Evolutionary conservation across 1,140 invertebrate genomes (phyloP), one percentile per base, ranked within the genome.

Genomic region (Lasioglossum albipes): DNA sequence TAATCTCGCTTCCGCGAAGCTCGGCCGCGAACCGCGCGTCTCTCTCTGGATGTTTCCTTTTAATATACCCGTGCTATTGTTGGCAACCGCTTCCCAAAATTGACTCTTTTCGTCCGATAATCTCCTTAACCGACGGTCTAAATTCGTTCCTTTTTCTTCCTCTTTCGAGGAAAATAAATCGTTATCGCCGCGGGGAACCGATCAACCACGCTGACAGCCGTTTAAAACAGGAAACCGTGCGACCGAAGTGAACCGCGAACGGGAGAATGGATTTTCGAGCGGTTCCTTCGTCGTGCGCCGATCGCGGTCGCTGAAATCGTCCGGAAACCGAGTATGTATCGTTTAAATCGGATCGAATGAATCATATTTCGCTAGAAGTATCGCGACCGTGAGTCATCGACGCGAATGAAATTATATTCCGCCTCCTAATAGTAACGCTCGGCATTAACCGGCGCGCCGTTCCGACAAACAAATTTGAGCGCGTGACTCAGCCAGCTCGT

Each of bases 361-460:
- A 81, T 83, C 87, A 84, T 80, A 76, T 84, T 57, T 85, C 72
- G 75, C 74, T 59, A 71, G 67, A 68, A 84, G 76, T 85, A 81
- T 81, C 65, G 27, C 79, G 67, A 49, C 13, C 61, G 65, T 85
- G 85, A 86, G 71, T 86, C 84, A 86, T 80, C 85, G 84, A 87
- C 84, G 66, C 77, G 81, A 86, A 86, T 77, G 85, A 84, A 80
- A 85, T 86, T 86, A 87, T 79, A 83, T 84, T 86, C 82, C 78
- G 70, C 78, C 83, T 67, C 74, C 72, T 83, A 85, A 83, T 80
- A 73, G 76, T 76, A 80, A 83, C 84, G 66, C 72, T 80, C 74
- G 76, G 66, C 68, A 84, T 85, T 84, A 85, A 81, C 78, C 75
- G 74, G 61, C 74, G 45, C 69, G 59, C 65, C 79, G 45, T 22